Evolutionary conservation across 2,113 vertebrate species (phyloP), one percentile per base, ranked within the genome.

Genomic region (Theristicus caerulescens): DNA sequence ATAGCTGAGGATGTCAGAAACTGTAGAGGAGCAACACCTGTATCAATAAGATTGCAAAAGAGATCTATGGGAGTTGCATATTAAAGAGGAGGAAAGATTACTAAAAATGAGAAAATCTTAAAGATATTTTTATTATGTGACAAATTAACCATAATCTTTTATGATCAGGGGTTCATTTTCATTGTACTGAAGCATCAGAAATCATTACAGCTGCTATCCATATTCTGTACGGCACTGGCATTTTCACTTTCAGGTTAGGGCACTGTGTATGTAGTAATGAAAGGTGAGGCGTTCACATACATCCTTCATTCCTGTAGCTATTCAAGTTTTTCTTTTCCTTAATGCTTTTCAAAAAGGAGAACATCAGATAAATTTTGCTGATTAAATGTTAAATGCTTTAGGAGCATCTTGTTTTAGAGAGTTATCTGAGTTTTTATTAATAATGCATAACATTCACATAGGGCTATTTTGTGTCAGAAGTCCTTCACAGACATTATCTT

Each of bases 331-430:
- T 59, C n/a, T 77, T 86, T 84, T 78, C 36, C 42, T 84, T 69
- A 76, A 57, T 70, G 77, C 46, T 73, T 91, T 80, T 87, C 40
- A 88, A 72, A 90, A 84, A 85, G 52, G 47, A 89, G 73, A 88
- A 95, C 65, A 90, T 65, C n/a, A 87, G 83, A 78, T 85, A 87
- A 61, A 81, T 84, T 90, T 86, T 86, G 15, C 44, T 79, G 90
- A 92, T 96, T 59, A 94, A 81, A 92, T 44, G 47, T 66, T 90
- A 88, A 94, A 90, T 78, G 59, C 29, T 88, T 88, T 78, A 58
- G 47, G 34, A 93, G 26, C 72, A 78, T 59, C 57, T 88, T 93
- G 90, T 62, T 93, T 90, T 80, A 93, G 47, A 70, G 49, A 85
- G 66, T 62, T 86, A 94, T 84, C 81, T 59, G 36, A 88, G 27